Conservation (phyloP, 2,113 vertebrate species). For the Pungitius pungitius region DNA sequence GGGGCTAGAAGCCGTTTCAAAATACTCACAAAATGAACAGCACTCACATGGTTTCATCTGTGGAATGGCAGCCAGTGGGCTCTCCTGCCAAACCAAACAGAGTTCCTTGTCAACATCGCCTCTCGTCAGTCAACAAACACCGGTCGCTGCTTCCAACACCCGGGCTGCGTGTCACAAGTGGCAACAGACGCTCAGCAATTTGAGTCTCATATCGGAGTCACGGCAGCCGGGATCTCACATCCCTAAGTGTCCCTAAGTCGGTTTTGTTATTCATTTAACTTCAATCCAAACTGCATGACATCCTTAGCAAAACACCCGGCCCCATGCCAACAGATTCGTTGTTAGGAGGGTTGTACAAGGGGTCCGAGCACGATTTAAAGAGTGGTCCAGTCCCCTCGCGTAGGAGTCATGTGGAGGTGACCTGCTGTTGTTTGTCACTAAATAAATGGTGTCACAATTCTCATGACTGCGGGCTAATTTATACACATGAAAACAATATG, state of each 20-base stretch:
- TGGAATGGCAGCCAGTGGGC: slow-evolving; percentile 55
- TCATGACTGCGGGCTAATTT: background rate
- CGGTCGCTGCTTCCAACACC: slow-evolving; percentile 41
- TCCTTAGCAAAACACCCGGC: background rate
- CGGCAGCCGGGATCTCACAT: slow-evolving; percentile 3
- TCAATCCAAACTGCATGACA: background rate
- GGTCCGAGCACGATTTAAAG: background rate
- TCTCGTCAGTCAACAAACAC: slow-evolving; percentile 66
- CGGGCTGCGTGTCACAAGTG: slow-evolving; percentile 42
- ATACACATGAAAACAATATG: too few species aligned
- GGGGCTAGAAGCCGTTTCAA: slow-evolving; percentile 30
- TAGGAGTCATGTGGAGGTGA: background rate
- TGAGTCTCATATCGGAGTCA: slow-evolving; percentile 22
- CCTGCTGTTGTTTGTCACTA: background rate
- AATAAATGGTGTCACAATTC: background rate
- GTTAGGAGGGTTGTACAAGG: background rate
- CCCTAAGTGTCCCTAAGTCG: background rate
- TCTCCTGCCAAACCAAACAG: slow-evolving; percentile 69
- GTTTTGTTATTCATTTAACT: slow-evolving; percentile 1
- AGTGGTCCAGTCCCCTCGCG: background rate
- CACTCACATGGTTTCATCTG: slow-evolving; percentile 49
- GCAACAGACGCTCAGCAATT: slow-evolving; percentile 46
- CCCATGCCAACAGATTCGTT: background rate
- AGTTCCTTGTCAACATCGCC: slow-evolving; percentile 67
- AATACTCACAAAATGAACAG: slow-evolving; percentile 25